A percentile compares a stretch with the other conserved stretches of the same genome.
phyloP scores from a whole-genome alignment of 1,140 invertebrate genomes.

The Thaumatotibia leucotreta region DNA sequence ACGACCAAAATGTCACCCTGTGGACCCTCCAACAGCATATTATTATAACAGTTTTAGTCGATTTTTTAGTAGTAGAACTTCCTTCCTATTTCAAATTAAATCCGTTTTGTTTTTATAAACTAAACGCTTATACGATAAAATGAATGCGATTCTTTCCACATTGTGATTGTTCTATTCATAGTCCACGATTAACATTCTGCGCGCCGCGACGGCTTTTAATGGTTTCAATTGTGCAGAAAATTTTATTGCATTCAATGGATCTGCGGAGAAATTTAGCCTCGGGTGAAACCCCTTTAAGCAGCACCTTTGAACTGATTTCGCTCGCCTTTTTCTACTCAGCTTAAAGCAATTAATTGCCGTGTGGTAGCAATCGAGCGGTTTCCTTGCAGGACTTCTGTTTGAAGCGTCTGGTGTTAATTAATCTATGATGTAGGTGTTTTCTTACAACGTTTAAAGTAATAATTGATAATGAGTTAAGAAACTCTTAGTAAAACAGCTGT shows the following conservation, averaged over 20 bases:
- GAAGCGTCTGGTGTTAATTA: no score
- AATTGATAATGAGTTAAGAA: no score
- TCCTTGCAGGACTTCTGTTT: no score
- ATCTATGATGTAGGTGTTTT: no score
- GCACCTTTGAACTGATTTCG: constrained; percentile 20
- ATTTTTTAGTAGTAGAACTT: no score
- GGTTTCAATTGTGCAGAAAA: constrained; percentile 70
- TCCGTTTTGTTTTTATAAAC: neutral
- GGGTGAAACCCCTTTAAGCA: constrained; percentile 27
- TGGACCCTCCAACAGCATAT: no score
- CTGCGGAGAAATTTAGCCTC: constrained; percentile 44
- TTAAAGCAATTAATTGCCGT: constrained; percentile 1
- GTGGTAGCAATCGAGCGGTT: neutral
- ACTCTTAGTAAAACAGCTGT: no score
- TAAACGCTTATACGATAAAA: neutral
- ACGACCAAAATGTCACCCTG: no score
- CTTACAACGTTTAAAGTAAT: no score
- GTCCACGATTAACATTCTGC: constrained; percentile 62
- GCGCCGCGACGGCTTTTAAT: constrained; percentile 53
- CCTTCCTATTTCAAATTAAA: neutral
- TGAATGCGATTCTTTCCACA: constrained; percentile 40
- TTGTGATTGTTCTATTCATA: constrained; percentile 62
- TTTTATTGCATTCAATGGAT: constrained; percentile 68
- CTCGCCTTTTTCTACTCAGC: neutral
- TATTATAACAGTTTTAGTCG: no score